phyloP scores from a whole-genome alignment of 2,888 invertebrate species.

The Resseliella maxima region DNA sequence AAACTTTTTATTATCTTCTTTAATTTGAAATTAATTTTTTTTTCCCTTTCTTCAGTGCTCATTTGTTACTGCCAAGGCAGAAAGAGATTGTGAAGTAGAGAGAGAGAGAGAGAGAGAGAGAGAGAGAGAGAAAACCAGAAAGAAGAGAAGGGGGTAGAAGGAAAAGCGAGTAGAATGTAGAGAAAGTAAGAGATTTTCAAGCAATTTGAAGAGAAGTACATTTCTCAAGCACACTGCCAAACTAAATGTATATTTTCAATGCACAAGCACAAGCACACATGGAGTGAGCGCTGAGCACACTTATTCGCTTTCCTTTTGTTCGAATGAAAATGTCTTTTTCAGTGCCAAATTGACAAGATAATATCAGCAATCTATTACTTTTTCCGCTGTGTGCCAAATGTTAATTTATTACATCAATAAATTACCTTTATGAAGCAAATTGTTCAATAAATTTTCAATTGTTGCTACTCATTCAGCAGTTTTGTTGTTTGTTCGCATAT shows the following conservation, averaged over 20 bases:
- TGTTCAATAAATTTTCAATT: conserved; percentile 53
- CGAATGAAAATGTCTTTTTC: conserved; percentile 40
- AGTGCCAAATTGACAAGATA: conserved; percentile 51
- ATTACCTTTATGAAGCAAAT: conserved; percentile 53
- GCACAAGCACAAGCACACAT: too few relatives aligned
- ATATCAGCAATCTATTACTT: conserved; percentile 45
- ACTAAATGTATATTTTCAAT: too few relatives aligned
- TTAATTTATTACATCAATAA: conserved; percentile 51
- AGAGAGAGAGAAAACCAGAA: neutral
- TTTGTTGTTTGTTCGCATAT: neutral
- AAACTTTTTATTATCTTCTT: conserved; percentile 31
- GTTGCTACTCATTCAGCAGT: conserved; percentile 41
- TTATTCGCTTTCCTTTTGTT: neutral
- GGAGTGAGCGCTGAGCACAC: neutral
- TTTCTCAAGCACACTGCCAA: too few relatives aligned
- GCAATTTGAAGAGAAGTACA: too few relatives aligned
- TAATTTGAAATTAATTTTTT: conserved; percentile 40
- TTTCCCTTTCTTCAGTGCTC: neutral
- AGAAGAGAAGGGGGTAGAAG: neutral
- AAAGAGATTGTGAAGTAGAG: neutral
- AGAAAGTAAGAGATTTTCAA: too few relatives aligned
- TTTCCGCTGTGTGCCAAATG: conserved; percentile 31
- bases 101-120: neutral
- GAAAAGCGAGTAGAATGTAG: too few relatives aligned
- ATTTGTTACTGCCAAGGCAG: neutral